Base-by-base conservation (phyloP, 2,888 invertebrate genomes). In the Zootermopsis nevadensis region DNA sequence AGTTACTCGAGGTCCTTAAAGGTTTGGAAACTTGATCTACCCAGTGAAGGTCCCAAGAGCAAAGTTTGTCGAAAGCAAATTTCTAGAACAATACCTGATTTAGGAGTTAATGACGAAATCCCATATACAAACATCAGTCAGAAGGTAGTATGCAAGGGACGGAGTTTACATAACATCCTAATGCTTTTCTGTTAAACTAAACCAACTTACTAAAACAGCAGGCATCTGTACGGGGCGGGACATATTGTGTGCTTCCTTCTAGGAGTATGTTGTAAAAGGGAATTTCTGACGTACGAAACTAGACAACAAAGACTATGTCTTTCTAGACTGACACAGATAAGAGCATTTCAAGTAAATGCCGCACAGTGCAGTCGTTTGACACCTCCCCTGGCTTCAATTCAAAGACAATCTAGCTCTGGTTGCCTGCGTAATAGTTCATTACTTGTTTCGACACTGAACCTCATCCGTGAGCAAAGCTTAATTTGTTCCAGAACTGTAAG, bases 61-160 rank as follows among this genome's bases (percentile, higher is more conserved):
- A 27, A 60, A 60, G 60, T 60, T 27, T 27, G n/a, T 60, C n/a
- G 60, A 60, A 60, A 60, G 60, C 60, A 60, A 60, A 60, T 60
- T 60, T 60, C 60, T n/a, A 27, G 60, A 60, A 60, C 60, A 60
- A 60, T 60, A 60, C 60, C 60, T 60, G 60, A 60, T 60, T 60
- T 60, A 60, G 60, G 60, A 60, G 60, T 60, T 60, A 60, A 60
- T 60, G 60, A 60, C 60, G 27, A 60, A 60, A 60, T 27, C 60
- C 27, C 60, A 60, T 27, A 60, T 12, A 60, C 60, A 60, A 27
- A 27, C 60, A 60, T 27, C n/a, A 60, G 60, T 15, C 19, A 60
- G 60, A 15, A n/a, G 6, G 60, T 1, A 48, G 15, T 48, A 48
- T 19, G 60, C 6, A 27, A 8, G 0, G n/a, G 60, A 60, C n/a